These are phyloP conservation scores for Conchocele bisecta DNA, from an alignment of 2,888 invertebrate genomes.

Conservation along the genomic window DNA sequence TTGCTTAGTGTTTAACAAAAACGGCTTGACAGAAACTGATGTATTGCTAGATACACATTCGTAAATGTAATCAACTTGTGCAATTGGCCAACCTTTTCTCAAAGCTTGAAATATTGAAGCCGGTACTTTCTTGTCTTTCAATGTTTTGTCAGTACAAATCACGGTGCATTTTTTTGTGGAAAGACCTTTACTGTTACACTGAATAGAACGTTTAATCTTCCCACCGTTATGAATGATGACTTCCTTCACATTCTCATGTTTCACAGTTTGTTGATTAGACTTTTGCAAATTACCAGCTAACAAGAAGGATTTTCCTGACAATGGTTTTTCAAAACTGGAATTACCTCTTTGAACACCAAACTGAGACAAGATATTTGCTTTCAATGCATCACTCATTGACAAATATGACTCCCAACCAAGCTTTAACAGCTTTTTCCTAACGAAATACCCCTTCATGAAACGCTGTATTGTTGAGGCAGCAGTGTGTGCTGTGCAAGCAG, in stretches of 20 bases:
- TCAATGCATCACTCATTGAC: neutral
- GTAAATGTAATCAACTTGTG: neutral
- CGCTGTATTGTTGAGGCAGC: neutral
- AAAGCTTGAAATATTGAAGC: neutral
- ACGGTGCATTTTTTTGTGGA: no score
- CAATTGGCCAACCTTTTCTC: neutral
- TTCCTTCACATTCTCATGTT: neutral
- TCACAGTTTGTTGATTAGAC: neutral
- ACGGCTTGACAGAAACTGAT: neutral
- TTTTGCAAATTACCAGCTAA: neutral
- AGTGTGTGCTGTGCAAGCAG: neutral
- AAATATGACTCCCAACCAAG: neutral
- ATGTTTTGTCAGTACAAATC: no score
- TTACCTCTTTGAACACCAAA: neutral
- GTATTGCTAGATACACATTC: neutral
- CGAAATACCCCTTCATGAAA: neutral
- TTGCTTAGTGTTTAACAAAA: neutral
- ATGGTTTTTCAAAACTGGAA: neutral
- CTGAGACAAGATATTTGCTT: neutral
- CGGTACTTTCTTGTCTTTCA: no score
- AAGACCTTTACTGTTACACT: no score
- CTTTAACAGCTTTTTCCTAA: neutral
- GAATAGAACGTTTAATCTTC: no score
- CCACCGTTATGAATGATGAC: neutral
- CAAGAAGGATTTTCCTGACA: neutral